Conservation (phyloP, 2,113 vertebrate species). For the Crotalus horridus region DNA sequence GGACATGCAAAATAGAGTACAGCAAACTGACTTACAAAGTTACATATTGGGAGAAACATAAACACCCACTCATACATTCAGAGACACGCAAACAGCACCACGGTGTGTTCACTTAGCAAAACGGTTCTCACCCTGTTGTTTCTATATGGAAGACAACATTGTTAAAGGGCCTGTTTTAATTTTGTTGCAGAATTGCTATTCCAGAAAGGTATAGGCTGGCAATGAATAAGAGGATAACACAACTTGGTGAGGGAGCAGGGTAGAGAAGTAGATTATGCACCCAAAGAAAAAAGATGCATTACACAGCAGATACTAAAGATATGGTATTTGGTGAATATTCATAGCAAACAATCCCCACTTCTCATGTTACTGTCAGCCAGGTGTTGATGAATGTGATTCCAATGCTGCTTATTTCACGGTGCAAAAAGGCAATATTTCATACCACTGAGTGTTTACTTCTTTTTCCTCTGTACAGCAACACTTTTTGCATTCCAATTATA, state of each 20-base stretch:
- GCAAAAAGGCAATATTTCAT: constrained; percentile 62
- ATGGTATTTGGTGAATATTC: constrained; percentile 19
- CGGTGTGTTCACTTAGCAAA: not conserved
- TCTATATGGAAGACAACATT: not conserved
- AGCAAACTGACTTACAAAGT: not conserved
- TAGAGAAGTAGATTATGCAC: not conserved
- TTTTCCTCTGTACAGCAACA: constrained; percentile 56
- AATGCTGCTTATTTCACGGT: constrained; percentile 53
- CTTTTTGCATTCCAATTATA: constrained; percentile 76
- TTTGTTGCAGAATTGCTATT: not conserved
- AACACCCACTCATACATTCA: not conserved
- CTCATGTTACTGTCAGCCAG: constrained; percentile 37
- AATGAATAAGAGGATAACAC: not conserved
- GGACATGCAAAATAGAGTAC: not conserved
- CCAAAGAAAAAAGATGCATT: not conserved
- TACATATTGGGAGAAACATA: not conserved
- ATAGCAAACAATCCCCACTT: constrained; percentile 3
- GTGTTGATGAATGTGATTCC: constrained; percentile 64
- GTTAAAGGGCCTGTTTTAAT: not conserved
- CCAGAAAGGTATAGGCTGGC: constrained; percentile 1
- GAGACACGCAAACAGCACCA: not conserved
- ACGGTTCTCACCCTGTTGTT: not conserved
- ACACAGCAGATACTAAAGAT: not conserved
- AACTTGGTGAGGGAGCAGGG: not conserved
- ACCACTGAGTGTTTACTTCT: constrained; percentile 16